Base-by-base conservation (phyloP, 2,797 vertebrate genomes). In the Ceryle rudis region DNA sequence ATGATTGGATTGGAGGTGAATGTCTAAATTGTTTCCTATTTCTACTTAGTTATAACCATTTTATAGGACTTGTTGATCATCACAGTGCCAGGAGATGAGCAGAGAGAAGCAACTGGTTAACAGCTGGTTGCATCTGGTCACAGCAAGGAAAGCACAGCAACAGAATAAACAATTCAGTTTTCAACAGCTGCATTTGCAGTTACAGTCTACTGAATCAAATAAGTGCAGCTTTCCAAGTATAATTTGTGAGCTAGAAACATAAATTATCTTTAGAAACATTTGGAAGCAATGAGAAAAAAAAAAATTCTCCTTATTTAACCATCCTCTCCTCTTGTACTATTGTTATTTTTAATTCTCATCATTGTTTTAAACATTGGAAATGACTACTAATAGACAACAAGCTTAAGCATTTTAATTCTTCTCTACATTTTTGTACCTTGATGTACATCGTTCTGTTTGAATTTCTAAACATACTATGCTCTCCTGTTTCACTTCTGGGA, bases 91-190 rank as follows among this genome's bases (percentile, higher is more conserved):
- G 86, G 84, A 91, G 89, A 97, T 84, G 79, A 93, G 75, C 54
- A 60, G 83, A 90, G 57, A 88, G 72, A 90, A 94, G 61, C 79
- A 94, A 97, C 97, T 96, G 95, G 92, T 96, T 96, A 95, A 96
- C 98, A 98, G 98, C 97, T 98, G 98, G 95, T 91, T 95, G 89
- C 97, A 98, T 97, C 97, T 97, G 97, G 97, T 95, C 85, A 96
- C 91, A 94, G 95, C 93, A 77, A 91, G 94, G 79, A 95, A 83
- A 86, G 67, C 90, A 74, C 42, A 82, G 83, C 60, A 80, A 41
- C 35, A 80, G 96, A 94, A 91, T 94, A 96, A 96, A 96, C 95
- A 94, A 88, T 84, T 89, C 79, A 0, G 10, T 92, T 89, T 89
- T 89, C 93, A 88, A 83, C 97, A 97, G 95, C 96, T 97, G 96